Base-by-base conservation (phyloP, 2,888 invertebrate species). In the Microctonus aethiopoides region DNA sequence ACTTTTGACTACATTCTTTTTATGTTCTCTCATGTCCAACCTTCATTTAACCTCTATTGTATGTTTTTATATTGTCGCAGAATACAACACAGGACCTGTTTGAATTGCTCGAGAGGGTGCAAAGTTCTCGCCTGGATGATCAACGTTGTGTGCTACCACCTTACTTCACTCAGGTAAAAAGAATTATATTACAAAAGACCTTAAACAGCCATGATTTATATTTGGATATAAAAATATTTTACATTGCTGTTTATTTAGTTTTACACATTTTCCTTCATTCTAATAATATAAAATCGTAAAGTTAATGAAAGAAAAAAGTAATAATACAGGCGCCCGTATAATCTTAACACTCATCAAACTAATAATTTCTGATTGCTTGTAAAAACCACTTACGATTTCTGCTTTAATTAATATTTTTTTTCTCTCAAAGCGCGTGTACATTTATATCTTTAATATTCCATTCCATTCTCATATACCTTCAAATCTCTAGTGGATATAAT, bases 131-230 rank as follows among this genome's bases (percentile, higher is more conserved):
- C 74, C 89, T 98, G 84, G 97, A 99, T 87, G 98, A 98, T 90
- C 98, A 99, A 89, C 92, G 98, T 88, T 98, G 98, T 87, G 96
- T 95, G 80, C 90, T 98, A 84, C 97, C 98, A 77, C 92, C 95
- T 64, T 95, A 95, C 88, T 95, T 95, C 88, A 92, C 93, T 87
- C 95, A 95, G 94, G 95, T 95, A 87, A 87, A 90, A 76, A 22
- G 32, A 56, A 34, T 34, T 46, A 46, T 26, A 26, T 7, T 13
- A 24, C n/a, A 54, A 54, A 54, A 54, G 11, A 26, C 16, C 16
- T n/a, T 46, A 16, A 46, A 16, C n/a, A 7, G 7, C 46, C 16
- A n/a, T n/a, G n/a, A n/a, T n/a, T n/a, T n/a, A n/a, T n/a, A 29
- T 7, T 5, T 29, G 3, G 29, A 5, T 5, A 29, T 46, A n/a